phyloP scores from a whole-genome alignment of 2,888 invertebrate species.

The Nomada flava region DNA sequence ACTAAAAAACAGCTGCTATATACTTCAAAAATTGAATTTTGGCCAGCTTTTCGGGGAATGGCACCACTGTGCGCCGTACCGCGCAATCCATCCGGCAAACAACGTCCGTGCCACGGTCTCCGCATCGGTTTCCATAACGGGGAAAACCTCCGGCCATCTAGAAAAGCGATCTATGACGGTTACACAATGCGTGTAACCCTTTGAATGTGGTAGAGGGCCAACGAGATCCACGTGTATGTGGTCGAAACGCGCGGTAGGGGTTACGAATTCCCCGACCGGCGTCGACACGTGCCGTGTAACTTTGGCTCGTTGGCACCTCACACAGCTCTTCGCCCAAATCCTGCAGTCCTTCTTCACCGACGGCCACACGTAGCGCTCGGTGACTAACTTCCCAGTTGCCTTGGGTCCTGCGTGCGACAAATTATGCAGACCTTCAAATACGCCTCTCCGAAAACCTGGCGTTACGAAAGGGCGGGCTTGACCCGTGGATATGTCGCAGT shows the following conservation, averaged over 20 bases:
- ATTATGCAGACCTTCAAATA: conserved; percentile 66
- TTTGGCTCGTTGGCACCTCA: conserved; percentile 78
- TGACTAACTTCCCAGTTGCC: conserved; percentile 72
- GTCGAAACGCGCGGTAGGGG: conserved; percentile 73
- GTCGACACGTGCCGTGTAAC: conserved; percentile 73
- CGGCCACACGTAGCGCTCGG: conserved; percentile 80
- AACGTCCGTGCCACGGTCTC: conserved; percentile 43
- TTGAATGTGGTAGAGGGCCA: conserved; percentile 21
- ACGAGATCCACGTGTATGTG: conserved; percentile 79
- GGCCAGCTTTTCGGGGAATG: no score
- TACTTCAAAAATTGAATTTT: no score
- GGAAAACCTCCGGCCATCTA: conserved; percentile 65
- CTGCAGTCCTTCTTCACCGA: conserved; percentile 76
- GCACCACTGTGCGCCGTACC: no score
- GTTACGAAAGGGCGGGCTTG: conserved; percentile 60
- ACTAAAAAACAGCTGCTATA: no score
- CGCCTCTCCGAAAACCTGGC: conserved; percentile 31
- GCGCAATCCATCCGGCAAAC: no score
- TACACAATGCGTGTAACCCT: conserved; percentile 72
- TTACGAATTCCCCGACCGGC: conserved; percentile 68
- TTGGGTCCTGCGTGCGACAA: conserved; percentile 71
- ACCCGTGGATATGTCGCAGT: conserved; percentile 46
- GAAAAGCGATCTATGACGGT: conserved; percentile 76
- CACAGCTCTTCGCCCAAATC: conserved; percentile 75
- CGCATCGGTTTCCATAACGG: conserved; percentile 48